Evolutionary conservation across 1,140 invertebrate species (phyloP).

Genomic region (Danaus melanippus): DNA sequence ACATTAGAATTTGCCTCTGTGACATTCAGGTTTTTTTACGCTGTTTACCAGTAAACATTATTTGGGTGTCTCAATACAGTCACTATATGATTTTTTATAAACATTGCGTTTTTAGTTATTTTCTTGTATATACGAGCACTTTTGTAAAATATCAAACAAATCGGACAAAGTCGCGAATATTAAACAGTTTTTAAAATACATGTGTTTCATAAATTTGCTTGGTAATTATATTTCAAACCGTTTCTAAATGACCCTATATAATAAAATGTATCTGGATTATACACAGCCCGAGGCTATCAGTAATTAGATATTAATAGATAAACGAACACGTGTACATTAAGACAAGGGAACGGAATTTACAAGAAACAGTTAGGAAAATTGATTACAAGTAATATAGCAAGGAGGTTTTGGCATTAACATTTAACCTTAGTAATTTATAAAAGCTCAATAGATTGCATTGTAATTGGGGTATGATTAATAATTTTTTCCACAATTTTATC

Average conservation of each 20-base stretch:
- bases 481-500: too few relatives aligned
- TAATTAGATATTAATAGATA: constrained; percentile 64
- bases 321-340: constrained; percentile 32
- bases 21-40: too few relatives aligned
- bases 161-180: background rate
- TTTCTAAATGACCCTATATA: background rate
- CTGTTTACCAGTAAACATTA: too few relatives aligned
- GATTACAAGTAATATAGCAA: background rate
- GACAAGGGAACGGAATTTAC: constrained; percentile 16
- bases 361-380: constrained; percentile 7
- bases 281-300: constrained; percentile 26
- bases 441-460: too few relatives aligned
- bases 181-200: constrained; percentile 2
- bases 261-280: constrained; percentile 25
- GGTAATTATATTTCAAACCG: constrained; percentile 3
- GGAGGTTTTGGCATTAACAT: too few relatives aligned
- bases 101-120: constrained; percentile 12
- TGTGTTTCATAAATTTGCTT: constrained; percentile 14
- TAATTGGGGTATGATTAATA: too few relatives aligned
- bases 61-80: too few relatives aligned
- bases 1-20: too few relatives aligned
- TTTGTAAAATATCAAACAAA: constrained; percentile 6
- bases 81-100: too few relatives aligned
- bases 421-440: too few relatives aligned
- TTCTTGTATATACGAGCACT: constrained; percentile 6